Base-by-base conservation (phyloP, 2,113 vertebrate genomes). In the Eclectus roratus region DNA sequence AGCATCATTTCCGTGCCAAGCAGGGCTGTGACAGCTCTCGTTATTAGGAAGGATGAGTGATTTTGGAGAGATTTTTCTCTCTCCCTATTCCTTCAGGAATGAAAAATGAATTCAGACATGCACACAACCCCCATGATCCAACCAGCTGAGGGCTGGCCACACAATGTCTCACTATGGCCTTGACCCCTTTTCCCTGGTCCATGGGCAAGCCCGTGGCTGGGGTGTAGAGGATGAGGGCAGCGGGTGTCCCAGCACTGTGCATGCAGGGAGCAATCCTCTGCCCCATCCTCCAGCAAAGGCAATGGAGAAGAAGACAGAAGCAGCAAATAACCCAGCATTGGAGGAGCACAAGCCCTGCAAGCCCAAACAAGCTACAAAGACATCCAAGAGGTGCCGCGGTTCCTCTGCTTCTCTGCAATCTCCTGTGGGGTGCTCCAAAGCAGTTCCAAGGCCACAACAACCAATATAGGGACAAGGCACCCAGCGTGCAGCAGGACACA, bases 41-140 rank as follows among this genome's bases (percentile, higher is more conserved):
- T 98, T 98, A 98, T 97, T 96, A 98, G 95, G 89, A 98, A 97
- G 68, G 94, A 98, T 97, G 97, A 97, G 93, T 98, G 98, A 98
- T 98, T 98, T 97, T 94, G 96, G 97, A 94, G 74, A 95, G 23
- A 83, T 94, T 87, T 93, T 91, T 68, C 69, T 83, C 88, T 77
- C 78, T 91, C 63, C 65, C 35, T 80, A 50, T 74, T 90, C 78
- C 60, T 88, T 87, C 37, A 24, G 80, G 37, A 53, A 69, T 90
- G 71, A 52, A 21, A 70, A 81, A 56, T 10, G 17, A 41, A 49
- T 46, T 28, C 83, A 70, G 50, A 53, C 61, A 58, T 6, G 17
- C 19, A 53, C 63, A 43, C 16, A 41, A 80, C 81, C 21, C 52
- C 17, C 13, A 3, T 1, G 31, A 89, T 92, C 88, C 92, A 80